These are phyloP conservation scores for Varanus salvator DNA, from an alignment of 2,113 vertebrate species.

Conservation along the genomic window DNA sequence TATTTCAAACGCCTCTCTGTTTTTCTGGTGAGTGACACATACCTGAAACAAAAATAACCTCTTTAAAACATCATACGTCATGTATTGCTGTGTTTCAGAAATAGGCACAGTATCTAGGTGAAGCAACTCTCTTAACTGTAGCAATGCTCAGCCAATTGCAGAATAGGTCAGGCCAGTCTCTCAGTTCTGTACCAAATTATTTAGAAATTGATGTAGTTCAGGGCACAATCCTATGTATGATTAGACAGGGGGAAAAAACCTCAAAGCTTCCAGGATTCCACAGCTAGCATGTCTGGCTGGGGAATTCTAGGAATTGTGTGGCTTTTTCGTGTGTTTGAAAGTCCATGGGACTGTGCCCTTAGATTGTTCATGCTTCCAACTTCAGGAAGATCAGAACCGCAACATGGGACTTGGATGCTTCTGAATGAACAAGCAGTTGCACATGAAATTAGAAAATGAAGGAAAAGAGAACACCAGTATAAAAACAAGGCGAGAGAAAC, in stretches of 20 bases:
- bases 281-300: no score
- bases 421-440: background rate
- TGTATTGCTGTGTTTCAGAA: slow-evolving; percentile 1
- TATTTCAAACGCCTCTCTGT: background rate
- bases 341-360: no score
- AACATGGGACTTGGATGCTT: background rate
- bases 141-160: background rate
- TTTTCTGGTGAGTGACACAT: background rate
- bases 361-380: background rate
- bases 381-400: background rate
- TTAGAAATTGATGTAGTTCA: background rate
- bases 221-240: no score
- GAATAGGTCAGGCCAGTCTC: background rate
- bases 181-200: background rate
- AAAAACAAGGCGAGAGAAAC: background rate
- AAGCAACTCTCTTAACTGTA: slow-evolving; percentile 18
- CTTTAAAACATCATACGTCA: slow-evolving; percentile 18
- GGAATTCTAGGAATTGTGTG: no score
- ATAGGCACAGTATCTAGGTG: slow-evolving; percentile 26
- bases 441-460: background rate
- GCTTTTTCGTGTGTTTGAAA: no score
- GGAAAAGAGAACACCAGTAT: background rate
- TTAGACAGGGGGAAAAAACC: no score
- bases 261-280: no score
- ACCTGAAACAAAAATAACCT: slow-evolving; percentile 44